Evolutionary conservation across 2,797 vertebrate genomes (phyloP), one percentile per base, ranked within the genome.

Genomic region (Gallinago solitaria): DNA sequence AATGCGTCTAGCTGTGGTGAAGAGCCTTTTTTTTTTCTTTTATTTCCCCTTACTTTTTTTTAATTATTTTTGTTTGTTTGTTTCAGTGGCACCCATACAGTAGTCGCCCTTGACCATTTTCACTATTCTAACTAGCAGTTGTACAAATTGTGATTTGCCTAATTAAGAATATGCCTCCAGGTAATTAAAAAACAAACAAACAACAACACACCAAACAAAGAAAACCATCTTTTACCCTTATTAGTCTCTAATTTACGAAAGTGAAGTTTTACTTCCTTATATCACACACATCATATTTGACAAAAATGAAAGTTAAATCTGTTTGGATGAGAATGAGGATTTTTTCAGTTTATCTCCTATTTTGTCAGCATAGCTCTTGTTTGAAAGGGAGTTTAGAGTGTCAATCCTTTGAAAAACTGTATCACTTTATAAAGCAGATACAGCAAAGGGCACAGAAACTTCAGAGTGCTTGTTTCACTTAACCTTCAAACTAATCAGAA

Each of bases 141-240:
- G 65, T 89, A 43, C 75, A 60, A 96, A 70, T 56, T 61, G 57
- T 89, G 54, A 89, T 86, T 93, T 92, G 64, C 79, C 87, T 77
- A 71, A 93, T 89, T 71, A 92, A 96, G 65, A 84, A 77, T 80
- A 91, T 73, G 80, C 91, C 82, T 96, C 57, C 54, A 90, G 76
- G 93, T 97, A 97, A 95, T 95, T 94, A 92, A 94, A 93, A 89
- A 86, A 67, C 30, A 17, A 15, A 53, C 30, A 28, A 28, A 43
- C 39, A 87, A 5, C 33, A 33, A 6, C 50, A 76, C 7, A 63
- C 50, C 67, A 90, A 79, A 74, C 53, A 93, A 95, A 63, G 33
- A 50, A 81, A 79, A 3, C 3, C 27, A 71, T 11, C 35, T 82
- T 83, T 87, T 69, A 79, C 35, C 35, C 35, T 90, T 84, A 73